These are phyloP conservation scores for Melanotaenia nigrans DNA, from an alignment of 2,797 vertebrate genomes.

Conservation along the genomic window DNA sequence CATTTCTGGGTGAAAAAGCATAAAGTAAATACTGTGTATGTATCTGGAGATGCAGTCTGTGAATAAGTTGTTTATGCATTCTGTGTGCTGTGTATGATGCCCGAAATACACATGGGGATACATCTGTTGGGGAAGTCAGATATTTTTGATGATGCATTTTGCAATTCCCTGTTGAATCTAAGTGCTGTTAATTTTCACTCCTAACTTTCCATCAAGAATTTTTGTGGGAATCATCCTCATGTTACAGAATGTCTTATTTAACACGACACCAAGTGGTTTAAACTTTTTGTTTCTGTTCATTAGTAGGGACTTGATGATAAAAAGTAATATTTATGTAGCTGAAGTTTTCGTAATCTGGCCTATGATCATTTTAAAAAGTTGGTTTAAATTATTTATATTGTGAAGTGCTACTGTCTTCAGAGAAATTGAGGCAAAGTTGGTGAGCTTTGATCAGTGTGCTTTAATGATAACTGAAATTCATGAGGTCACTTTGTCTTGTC, in stretches of 20 bases:
- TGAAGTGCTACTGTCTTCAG: slow-evolving; percentile 40
- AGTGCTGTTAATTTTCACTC: slow-evolving; percentile 31
- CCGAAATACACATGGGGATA: slow-evolving; percentile 26
- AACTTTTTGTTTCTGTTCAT: slow-evolving; percentile 4
- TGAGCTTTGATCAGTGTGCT: slow-evolving; percentile 51
- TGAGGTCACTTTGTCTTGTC: slow-evolving; percentile 34
- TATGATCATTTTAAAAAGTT: slow-evolving; percentile 31
- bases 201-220: slow-evolving; percentile 14
- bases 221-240: slow-evolving; percentile 22
- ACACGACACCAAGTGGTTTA: slow-evolving; percentile 12
- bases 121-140: slow-evolving; percentile 44
- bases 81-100: slow-evolving; percentile 41
- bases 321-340: slow-evolving; percentile 9
- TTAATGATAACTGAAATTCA: slow-evolving; percentile 47
- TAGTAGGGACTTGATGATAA: slow-evolving; percentile 1
- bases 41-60: slow-evolving; percentile 29
- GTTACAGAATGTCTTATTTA: slow-evolving; percentile 27
- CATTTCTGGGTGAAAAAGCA: slow-evolving; percentile 13
- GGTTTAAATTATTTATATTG: slow-evolving; percentile 39
- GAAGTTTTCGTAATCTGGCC: slow-evolving; percentile 24
- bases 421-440: slow-evolving; percentile 49
- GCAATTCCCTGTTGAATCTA: slow-evolving; percentile 36
- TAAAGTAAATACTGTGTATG: slow-evolving; percentile 18
- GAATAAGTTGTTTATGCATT: slow-evolving; percentile 56
- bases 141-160: slow-evolving; percentile 59